A percentile compares a stretch with the other conserved stretches of the same genome.
These are phyloP conservation scores for Ptychobarbus kaznakovi DNA, from an alignment of 2,797 vertebrate genomes.

Conservation along the genomic window DNA sequence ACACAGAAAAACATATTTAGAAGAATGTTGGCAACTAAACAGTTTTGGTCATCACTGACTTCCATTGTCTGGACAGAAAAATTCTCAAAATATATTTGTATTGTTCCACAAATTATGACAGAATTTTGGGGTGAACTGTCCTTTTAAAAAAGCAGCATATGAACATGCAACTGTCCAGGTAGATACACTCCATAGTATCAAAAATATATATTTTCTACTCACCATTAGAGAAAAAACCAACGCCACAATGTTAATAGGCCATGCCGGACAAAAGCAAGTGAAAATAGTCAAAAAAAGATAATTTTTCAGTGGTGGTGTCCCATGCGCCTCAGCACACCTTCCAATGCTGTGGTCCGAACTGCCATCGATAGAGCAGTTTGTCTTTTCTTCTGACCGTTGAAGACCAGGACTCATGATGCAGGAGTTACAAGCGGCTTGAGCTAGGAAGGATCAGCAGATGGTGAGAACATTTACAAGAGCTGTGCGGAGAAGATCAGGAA, in stretches of 20 bases:
- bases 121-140: background rate
- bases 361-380: constrained; percentile 51
- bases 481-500: constrained; percentile 17
- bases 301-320: constrained; percentile 71
- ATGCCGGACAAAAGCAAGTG: constrained; percentile 86
- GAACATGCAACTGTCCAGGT: background rate
- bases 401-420: constrained; percentile 57
- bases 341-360: constrained; percentile 56
- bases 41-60: background rate
- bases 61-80: background rate
- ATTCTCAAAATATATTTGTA: background rate
- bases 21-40: background rate
- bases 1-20: background rate
- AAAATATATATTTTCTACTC: constrained; percentile 64
- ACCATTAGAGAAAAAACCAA: constrained; percentile 87
- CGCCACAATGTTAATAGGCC: constrained; percentile 87
- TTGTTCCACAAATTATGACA: background rate
- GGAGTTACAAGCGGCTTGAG: background rate
- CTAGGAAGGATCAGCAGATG: background rate
- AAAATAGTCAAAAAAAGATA: constrained; percentile 85
- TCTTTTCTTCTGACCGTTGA: constrained; percentile 58
- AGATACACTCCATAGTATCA: background rate
- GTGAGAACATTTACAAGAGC: constrained; percentile 18
- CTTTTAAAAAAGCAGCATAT: background rate
- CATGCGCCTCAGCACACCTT: constrained; percentile 65